These are phyloP conservation scores for Papilio xuthus DNA, from an alignment of 1,140 invertebrate species.

Conservation along the genomic window DNA sequence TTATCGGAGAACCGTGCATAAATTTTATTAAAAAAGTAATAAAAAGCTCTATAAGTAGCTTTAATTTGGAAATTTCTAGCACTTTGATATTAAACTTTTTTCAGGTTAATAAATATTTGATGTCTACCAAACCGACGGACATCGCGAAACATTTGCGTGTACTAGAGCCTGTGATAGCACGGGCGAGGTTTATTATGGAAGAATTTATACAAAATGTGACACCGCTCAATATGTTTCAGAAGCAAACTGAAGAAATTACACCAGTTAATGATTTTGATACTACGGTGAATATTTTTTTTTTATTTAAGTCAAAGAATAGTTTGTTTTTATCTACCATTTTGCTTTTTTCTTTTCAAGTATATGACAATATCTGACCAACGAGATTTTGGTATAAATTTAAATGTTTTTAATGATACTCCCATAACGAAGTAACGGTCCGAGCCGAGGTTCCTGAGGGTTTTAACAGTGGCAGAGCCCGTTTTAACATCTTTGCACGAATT, in stretches of 20 bases:
- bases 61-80: too few relatives aligned
- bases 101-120: constrained; percentile 65
- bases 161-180: constrained; percentile 55
- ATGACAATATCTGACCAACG: too few relatives aligned
- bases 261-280: not conserved
- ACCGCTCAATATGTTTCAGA: constrained; percentile 48
- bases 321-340: too few relatives aligned
- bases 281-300: not conserved
- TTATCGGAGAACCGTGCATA: too few relatives aligned
- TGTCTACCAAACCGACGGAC: constrained; percentile 48
- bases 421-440: too few relatives aligned
- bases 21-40: too few relatives aligned
- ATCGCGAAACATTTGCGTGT: constrained; percentile 62
- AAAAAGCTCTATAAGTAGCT: too few relatives aligned
- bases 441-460: too few relatives aligned
- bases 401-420: too few relatives aligned
- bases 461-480: too few relatives aligned
- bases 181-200: constrained; percentile 68
- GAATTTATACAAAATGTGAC: constrained; percentile 69
- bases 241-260: not conserved
- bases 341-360: too few relatives aligned
- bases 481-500: too few relatives aligned
- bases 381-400: not conserved
- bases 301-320: not conserved
- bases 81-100: not conserved